Evolutionary conservation across 1,140 invertebrate species (phyloP), one percentile per base, ranked within the genome.

Genomic region (Pseudomyrmex concolor): DNA sequence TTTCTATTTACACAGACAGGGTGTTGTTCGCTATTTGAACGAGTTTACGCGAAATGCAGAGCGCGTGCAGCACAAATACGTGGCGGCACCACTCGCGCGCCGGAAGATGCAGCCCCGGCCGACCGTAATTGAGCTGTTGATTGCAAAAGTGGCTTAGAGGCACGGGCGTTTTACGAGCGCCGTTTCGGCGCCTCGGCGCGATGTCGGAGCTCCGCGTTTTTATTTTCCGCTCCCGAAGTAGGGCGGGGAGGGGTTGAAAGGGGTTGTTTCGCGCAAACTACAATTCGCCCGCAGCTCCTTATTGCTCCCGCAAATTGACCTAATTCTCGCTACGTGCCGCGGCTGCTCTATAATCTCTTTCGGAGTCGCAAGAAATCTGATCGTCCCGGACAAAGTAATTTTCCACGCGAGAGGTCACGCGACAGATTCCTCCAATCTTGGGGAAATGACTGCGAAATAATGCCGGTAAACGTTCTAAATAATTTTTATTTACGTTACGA

Each of bases 121-220:
- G 60, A 9, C 12, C 48, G 83, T 87, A 88, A 87, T 88, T 88
- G 86, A 88, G 83, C 86, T 64, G 76, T 87, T 88, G 83, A 88
- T 88, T 87, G 76, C 86, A 59, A 84, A 82, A 88, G 70, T 87
- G 83, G 85, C 76, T 82, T 76, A 77, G 74, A 81, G 34, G 70
- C 50, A 82, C 22, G 59, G 59, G 22, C 63, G 50, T 84, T 86
- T 86, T 84, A 87, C 74, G 86, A 86, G 74, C 73, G 68, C 8
- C 60, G 71, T 87, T 87, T 86, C 55, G 80, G 73, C 72, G 57
- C 45, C 70, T 87, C 81, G 70, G 81, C 80, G 59, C 43, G 13
- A 22, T 48, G 59, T 71, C 50, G 22, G 55, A 55, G 62, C 55
- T 51, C 54, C 57, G 64, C 71, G 54, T 85, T 89, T 86, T 89